Conservation (phyloP, 2,797 vertebrate genomes). For the Chelon auratus region DNA sequence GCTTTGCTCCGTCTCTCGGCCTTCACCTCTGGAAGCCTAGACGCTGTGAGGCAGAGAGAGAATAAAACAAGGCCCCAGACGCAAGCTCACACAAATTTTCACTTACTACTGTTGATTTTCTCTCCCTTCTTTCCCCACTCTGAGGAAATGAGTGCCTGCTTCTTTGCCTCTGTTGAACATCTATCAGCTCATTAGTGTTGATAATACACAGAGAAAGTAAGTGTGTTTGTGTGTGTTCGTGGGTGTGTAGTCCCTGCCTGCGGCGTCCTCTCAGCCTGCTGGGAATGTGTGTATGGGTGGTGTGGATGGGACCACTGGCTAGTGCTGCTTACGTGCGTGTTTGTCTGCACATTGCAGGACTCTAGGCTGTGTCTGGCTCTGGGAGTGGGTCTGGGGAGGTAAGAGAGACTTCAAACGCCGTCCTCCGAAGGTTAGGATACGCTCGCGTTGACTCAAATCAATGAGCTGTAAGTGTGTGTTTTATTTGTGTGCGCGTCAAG, state of each 20-base stretch:
- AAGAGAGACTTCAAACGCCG: slow-evolving; percentile 80
- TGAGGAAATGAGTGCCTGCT: slow-evolving; percentile 81
- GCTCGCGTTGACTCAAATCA: slow-evolving; percentile 83
- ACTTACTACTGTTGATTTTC: slow-evolving; percentile 72
- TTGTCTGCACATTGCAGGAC: slow-evolving; percentile 69
- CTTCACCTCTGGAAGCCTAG: slow-evolving; percentile 75
- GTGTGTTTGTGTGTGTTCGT: slow-evolving; percentile 66
- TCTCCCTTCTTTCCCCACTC: slow-evolving; percentile 73
- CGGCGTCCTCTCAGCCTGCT: slow-evolving; percentile 69
- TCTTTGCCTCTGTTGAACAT: slow-evolving; percentile 76
- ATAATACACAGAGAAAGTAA: slow-evolving; percentile 78
- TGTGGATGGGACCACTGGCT: slow-evolving; percentile 73
- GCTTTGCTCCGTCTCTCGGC: slow-evolving; percentile 69
- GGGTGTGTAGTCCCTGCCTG: slow-evolving; percentile 72
- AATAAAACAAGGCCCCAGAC: slow-evolving; percentile 72
- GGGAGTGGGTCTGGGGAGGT: slow-evolving; percentile 76
- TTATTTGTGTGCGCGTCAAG: slow-evolving; percentile 72
- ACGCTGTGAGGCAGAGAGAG: slow-evolving; percentile 75
- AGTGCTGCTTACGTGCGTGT: slow-evolving; percentile 45
- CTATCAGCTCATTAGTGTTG: slow-evolving; percentile 83
- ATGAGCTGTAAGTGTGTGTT: slow-evolving; percentile 79
- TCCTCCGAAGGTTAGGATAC: slow-evolving; percentile 80
- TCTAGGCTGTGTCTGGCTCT: slow-evolving; percentile 82
- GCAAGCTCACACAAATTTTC: slow-evolving; percentile 55
- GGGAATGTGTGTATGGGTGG: slow-evolving; percentile 79